Percentiles rank a stretch among this genome's conserved stretches.
phyloP scores from a whole-genome alignment of 2,888 invertebrate genomes.

The Eledona agricola region DNA sequence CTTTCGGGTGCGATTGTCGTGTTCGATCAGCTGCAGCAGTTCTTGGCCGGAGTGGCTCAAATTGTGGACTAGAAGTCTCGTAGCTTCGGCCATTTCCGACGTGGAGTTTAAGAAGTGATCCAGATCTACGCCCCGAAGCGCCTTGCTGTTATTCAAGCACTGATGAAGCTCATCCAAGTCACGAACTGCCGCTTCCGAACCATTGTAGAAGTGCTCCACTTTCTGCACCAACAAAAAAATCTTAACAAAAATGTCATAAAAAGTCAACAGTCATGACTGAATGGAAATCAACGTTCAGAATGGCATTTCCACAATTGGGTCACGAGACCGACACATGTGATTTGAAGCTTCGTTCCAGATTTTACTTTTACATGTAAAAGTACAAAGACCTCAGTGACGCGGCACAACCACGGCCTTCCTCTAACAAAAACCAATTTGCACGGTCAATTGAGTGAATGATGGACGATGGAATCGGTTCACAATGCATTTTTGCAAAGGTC shows the following conservation, averaged over 20 bases:
- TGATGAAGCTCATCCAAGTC: slow-evolving; percentile 71
- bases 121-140: slow-evolving; percentile 67
- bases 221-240: no score
- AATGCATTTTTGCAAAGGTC: slow-evolving; percentile 38
- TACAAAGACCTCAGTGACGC: not conserved
- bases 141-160: slow-evolving; percentile 66
- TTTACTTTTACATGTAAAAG: no score
- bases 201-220: slow-evolving; percentile 73
- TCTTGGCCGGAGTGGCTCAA: slow-evolving; percentile 64
- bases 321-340: slow-evolving; percentile 1
- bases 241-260: slow-evolving; percentile 3
- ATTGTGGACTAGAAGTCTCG: slow-evolving; percentile 63
- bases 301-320: slow-evolving; percentile 1
- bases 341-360: slow-evolving; percentile 5
- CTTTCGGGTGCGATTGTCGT: slow-evolving; percentile 60
- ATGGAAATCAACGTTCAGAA: slow-evolving; percentile 1
- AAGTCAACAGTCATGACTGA: not conserved
- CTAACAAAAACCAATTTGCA: slow-evolving; percentile 1
- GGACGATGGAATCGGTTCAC: not conserved
- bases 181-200: slow-evolving; percentile 67
- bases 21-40: slow-evolving; percentile 61
- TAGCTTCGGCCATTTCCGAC: slow-evolving; percentile 65
- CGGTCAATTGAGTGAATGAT: not conserved
- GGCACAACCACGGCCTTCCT: not conserved
- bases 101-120: slow-evolving; percentile 67